Conservation (phyloP, 2,888 invertebrate species). For the Nomada ferruginata region DNA sequence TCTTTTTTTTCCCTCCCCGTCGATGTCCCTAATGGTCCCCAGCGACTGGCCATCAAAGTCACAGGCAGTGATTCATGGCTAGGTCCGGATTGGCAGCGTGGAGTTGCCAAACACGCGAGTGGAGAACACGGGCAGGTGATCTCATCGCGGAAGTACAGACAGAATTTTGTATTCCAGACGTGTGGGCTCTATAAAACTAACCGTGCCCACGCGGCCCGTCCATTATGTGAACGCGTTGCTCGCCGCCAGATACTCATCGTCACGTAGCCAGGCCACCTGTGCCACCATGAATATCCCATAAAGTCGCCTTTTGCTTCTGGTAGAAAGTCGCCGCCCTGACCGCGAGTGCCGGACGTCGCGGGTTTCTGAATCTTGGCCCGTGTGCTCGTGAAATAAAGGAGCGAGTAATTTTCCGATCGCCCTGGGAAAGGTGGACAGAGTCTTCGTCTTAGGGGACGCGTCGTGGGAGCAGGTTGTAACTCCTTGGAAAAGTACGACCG, state of each 20-base stretch:
- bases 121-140: constrained; percentile 33
- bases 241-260: constrained; percentile 63
- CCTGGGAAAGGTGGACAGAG: background rate
- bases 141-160: constrained; percentile 62
- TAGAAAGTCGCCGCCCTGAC: constrained; percentile 23
- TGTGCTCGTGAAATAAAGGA: constrained; percentile 11
- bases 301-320: constrained; percentile 44
- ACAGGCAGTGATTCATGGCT: constrained; percentile 15
- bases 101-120: constrained; percentile 12
- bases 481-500: background rate
- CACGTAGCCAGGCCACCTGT: constrained; percentile 68
- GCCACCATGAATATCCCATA: constrained; percentile 61
- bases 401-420: background rate
- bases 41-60: constrained; percentile 18
- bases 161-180: constrained; percentile 60
- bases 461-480: background rate
- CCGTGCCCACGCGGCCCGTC: constrained; percentile 60
- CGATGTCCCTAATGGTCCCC: constrained; percentile 13
- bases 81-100: constrained; percentile 1
- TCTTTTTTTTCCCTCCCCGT: background rate
- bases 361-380: constrained; percentile 8
- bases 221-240: constrained; percentile 33
- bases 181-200: constrained; percentile 64
- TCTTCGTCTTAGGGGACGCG: background rate
- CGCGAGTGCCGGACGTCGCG: constrained; percentile 29